These are phyloP conservation scores for Acanthosepion lycidas DNA, from an alignment of 2,888 invertebrate genomes.

Conservation along the genomic window DNA sequence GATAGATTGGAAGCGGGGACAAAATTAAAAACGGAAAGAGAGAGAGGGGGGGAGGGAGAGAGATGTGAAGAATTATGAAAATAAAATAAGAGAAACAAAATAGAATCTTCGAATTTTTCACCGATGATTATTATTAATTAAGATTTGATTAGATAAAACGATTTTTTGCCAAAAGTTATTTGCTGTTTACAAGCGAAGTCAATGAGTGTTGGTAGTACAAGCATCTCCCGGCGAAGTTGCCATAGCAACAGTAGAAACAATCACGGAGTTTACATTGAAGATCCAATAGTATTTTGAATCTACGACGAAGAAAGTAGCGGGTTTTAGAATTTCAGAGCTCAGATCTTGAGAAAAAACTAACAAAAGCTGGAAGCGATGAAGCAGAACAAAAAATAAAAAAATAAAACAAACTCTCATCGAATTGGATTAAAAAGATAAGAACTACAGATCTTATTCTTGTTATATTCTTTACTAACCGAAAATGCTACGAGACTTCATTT, in stretches of 20 bases:
- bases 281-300: not conserved
- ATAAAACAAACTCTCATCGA: too few relatives aligned
- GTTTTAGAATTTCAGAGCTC: not conserved
- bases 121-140: too few relatives aligned
- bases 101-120: too few relatives aligned
- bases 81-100: too few relatives aligned
- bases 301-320: not conserved
- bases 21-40: not conserved
- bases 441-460: too few relatives aligned
- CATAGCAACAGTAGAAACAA: not conserved
- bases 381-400: too few relatives aligned
- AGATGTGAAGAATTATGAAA: not conserved
- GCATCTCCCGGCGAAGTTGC: not conserved
- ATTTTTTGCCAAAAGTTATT: too few relatives aligned
- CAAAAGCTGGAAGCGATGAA: too few relatives aligned
- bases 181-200: not conserved
- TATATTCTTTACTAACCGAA: too few relatives aligned
- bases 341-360: not conserved
- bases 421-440: too few relatives aligned
- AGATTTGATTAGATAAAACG: too few relatives aligned
- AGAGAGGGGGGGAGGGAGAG: not conserved
- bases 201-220: not conserved
- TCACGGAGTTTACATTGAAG: not conserved
- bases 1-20: not conserved
- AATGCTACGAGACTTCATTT: too few relatives aligned